These are phyloP conservation scores for Rattus norvegicus DNA, from an alignment of 2,113 vertebrate genomes.

Conservation along the genomic window DNA sequence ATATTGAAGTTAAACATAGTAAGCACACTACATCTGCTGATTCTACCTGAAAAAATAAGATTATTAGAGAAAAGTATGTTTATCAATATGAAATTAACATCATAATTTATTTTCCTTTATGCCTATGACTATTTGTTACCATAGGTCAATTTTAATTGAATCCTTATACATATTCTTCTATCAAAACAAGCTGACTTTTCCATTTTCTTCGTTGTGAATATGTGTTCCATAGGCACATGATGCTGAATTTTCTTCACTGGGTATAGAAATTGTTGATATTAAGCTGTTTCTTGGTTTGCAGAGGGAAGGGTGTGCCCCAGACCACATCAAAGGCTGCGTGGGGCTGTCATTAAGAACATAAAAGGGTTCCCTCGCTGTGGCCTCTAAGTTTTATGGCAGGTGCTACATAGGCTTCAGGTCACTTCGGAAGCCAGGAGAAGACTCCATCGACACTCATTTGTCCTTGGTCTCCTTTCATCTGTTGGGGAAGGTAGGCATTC, in stretches of 20 bases:
- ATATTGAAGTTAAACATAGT: not conserved
- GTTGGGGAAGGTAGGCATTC: conserved; percentile 88
- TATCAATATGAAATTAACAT: not conserved
- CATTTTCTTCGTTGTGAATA: not conserved
- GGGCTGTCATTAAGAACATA: conserved; percentile 96
- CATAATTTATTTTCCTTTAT: conserved; percentile 20
- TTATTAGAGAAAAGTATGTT: not conserved
- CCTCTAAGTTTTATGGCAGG: conserved; percentile 98
- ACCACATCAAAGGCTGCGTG: conserved; percentile 94
- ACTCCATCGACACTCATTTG: conserved; percentile 85
- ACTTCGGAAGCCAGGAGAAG: conserved; percentile 91
- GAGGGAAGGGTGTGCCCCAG: conserved; percentile 92
- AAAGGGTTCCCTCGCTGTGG: conserved; percentile 93
- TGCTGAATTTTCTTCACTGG: conserved; percentile 52
- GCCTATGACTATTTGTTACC: not conserved
- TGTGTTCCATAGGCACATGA: conserved; percentile 78
- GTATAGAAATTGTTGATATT: conserved; percentile 83
- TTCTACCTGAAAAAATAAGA: not conserved
- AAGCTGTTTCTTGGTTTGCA: conserved; percentile 87
- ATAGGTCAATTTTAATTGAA: not conserved
- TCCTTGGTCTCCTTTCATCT: conserved; percentile 89
- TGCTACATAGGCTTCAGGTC: conserved; percentile 95
- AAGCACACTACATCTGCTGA: not conserved
- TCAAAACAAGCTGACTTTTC: conserved; percentile 9
- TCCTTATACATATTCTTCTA: not conserved